phyloP scores from a whole-genome alignment of 2,797 vertebrate genomes.

The Nyctalus aviator region DNA sequence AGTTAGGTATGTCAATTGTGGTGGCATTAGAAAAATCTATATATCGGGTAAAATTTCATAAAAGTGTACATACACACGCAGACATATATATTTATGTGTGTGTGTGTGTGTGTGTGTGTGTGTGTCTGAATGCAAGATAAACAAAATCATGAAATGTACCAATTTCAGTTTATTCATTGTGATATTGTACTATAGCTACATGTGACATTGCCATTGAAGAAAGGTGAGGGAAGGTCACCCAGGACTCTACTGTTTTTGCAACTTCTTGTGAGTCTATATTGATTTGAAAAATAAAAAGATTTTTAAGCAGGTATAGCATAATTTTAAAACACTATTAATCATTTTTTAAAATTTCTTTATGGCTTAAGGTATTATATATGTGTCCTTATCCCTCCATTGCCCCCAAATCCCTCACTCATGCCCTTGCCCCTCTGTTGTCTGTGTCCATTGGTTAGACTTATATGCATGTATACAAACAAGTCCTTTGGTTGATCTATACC shows the following conservation, averaged over 20 bases:
- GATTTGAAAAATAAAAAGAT: constrained; percentile 25
- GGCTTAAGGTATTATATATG: too few relatives aligned
- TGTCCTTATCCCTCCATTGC: too few relatives aligned
- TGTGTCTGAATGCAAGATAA: neutral
- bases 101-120: too few relatives aligned
- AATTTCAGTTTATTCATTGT: neutral
- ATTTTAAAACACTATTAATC: constrained; percentile 7
- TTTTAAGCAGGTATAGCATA: neutral
- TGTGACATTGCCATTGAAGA: neutral
- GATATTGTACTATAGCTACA: neutral
- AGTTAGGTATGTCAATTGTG: neutral
- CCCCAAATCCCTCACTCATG: too few relatives aligned
- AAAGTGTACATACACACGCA: neutral
- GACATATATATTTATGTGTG: too few relatives aligned
- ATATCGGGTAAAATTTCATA: neutral
- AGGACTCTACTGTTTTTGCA: neutral
- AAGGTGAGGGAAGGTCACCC: neutral
- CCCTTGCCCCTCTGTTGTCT: too few relatives aligned
- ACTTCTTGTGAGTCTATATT: neutral
- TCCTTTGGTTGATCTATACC: too few relatives aligned
- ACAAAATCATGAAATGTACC: neutral
- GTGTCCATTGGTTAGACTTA: too few relatives aligned
- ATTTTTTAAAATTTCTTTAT: too few relatives aligned
- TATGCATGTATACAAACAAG: too few relatives aligned
- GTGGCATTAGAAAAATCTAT: neutral